Evolutionary conservation across 2,888 invertebrate species (phyloP).

Genomic region (Eutolmus rufibarbis): DNA sequence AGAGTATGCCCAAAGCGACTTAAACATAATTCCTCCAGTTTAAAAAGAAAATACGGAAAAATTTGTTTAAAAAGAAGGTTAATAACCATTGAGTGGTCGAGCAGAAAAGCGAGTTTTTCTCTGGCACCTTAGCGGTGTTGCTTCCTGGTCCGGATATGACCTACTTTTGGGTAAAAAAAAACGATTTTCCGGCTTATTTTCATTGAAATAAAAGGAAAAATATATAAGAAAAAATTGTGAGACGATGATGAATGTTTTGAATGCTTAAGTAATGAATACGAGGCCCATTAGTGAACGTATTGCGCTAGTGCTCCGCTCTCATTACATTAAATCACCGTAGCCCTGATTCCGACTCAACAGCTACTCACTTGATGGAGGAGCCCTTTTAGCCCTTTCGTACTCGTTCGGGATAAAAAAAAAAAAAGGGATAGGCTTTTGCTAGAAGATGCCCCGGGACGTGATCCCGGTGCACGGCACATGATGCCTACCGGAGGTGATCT

Average conservation of each 20-base stretch:
- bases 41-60: neutral
- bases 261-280: slow-evolving; percentile 32
- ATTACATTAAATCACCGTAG: slow-evolving; percentile 25
- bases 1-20: neutral
- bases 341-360: neutral
- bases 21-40: neutral
- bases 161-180: neutral
- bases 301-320: neutral
- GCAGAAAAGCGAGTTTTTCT: neutral
- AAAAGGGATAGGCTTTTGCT: neutral
- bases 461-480: neutral
- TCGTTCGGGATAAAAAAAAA: neutral
- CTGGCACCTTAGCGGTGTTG: neutral
- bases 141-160: neutral
- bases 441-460: neutral
- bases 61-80: slow-evolving; percentile 4
- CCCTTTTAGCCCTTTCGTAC: neutral
- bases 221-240: neutral
- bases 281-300: slow-evolving; percentile 20
- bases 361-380: neutral
- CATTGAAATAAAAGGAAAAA: neutral
- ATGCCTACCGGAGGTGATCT: neutral
- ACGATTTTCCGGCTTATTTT: slow-evolving; percentile 1
- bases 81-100: slow-evolving; percentile 9
- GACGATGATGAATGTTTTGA: slow-evolving; percentile 22